Evolutionary conservation across 2,888 invertebrate genomes (phyloP).

Genomic region (Leptopilina drosophilae): DNA sequence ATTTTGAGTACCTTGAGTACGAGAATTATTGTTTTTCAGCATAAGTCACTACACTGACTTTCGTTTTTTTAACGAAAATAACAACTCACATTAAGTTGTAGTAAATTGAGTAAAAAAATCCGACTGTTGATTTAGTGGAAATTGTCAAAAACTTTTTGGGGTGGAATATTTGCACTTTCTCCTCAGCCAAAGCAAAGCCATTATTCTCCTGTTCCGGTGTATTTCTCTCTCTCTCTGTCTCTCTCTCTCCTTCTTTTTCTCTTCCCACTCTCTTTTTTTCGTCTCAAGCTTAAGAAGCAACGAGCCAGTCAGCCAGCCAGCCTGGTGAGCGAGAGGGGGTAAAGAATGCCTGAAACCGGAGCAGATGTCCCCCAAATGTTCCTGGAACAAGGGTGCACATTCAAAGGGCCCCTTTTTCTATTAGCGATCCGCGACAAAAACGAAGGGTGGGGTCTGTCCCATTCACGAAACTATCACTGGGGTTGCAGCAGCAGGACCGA

Average conservation of each 20-base stretch:
- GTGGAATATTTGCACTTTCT: constrained; percentile 23
- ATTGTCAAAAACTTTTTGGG: neutral
- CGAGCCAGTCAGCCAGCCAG: constrained; percentile 27
- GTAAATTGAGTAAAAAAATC: neutral
- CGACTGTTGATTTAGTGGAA: neutral
- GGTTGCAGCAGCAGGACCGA: constrained; percentile 8
- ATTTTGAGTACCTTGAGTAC: too few species aligned
- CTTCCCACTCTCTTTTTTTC: constrained; percentile 17
- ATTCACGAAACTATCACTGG: constrained; percentile 2
- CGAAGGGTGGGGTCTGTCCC: constrained; percentile 19
- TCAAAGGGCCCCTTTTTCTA: constrained; percentile 46
- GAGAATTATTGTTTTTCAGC: too few species aligned
- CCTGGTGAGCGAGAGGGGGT: constrained; percentile 36
- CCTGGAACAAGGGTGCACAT: constrained; percentile 60
- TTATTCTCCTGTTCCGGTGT: constrained; percentile 36
- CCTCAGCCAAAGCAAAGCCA: constrained; percentile 27
- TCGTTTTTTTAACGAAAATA: too few species aligned
- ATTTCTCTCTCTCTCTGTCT: constrained; percentile 2
- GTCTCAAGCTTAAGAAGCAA: constrained; percentile 33
- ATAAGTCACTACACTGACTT: too few species aligned
- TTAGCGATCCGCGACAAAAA: constrained; percentile 35
- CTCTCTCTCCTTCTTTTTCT: constrained; percentile 10
- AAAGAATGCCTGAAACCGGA: constrained; percentile 53
- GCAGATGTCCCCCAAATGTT: constrained; percentile 66
- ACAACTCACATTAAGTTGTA: neutral